Evolutionary conservation across 2,888 invertebrate species (phyloP).

Genomic region (Lampropteryx suffumata): DNA sequence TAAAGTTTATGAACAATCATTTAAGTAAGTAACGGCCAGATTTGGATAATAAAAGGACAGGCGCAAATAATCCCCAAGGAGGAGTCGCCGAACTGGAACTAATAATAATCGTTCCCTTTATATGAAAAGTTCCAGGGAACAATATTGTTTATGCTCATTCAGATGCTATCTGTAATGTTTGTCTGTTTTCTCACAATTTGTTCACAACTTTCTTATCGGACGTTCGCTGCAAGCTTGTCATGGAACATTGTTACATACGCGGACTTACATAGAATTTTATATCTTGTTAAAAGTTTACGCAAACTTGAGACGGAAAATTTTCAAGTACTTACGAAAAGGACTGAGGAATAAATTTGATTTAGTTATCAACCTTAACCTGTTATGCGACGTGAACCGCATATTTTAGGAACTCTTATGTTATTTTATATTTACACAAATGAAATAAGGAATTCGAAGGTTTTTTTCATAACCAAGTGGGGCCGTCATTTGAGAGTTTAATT

Average conservation of each 20-base stretch:
- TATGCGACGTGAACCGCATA: slow-evolving; percentile 63
- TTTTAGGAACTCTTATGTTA: slow-evolving; percentile 42
- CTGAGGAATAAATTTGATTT: slow-evolving; percentile 67
- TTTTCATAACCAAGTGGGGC: slow-evolving; percentile 6
- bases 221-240: slow-evolving; percentile 26
- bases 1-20: slow-evolving; percentile 27
- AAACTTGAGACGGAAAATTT: slow-evolving; percentile 34
- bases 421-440: slow-evolving; percentile 6
- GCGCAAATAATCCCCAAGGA: slow-evolving; percentile 28
- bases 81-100: slow-evolving; percentile 35
- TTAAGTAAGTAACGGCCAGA: slow-evolving; percentile 27
- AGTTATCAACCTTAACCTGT: slow-evolving; percentile 64
- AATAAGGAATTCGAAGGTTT: slow-evolving; percentile 2
- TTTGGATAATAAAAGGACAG: slow-evolving; percentile 29
- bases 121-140: slow-evolving; percentile 44
- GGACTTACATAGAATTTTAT: slow-evolving; percentile 31
- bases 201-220: slow-evolving; percentile 35
- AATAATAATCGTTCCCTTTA: slow-evolving; percentile 48
- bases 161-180: slow-evolving; percentile 45
- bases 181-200: slow-evolving; percentile 41
- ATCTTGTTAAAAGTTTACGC: slow-evolving; percentile 44
- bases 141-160: slow-evolving; percentile 42
- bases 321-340: slow-evolving; percentile 41
- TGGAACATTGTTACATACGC: slow-evolving; percentile 18
- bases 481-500: slow-evolving; percentile 6